Conservation (phyloP, 2,113 vertebrate species). For the Seriola rivoliana region DNA sequence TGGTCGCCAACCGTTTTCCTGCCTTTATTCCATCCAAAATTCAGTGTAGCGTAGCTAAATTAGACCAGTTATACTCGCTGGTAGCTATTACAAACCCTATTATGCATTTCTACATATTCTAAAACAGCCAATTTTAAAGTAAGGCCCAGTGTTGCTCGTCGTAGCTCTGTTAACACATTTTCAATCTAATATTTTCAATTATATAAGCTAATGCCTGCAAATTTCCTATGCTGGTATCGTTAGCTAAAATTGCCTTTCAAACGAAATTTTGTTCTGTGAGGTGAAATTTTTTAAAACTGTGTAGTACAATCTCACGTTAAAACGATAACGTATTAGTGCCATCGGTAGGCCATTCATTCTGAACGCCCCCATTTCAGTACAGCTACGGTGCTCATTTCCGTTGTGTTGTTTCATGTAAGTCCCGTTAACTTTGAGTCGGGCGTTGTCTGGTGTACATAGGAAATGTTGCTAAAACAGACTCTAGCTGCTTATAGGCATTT, state of each 20-base stretch:
- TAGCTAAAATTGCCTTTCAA: not conserved
- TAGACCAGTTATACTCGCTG: not conserved
- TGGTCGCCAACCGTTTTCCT: not conserved
- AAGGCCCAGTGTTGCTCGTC: not conserved
- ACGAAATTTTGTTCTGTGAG: not conserved
- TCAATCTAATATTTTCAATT: not conserved
- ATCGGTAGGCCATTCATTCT: slow-evolving; percentile 72
- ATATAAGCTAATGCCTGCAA: slow-evolving; percentile 9
- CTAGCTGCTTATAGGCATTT: not conserved
- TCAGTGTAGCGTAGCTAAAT: not conserved
- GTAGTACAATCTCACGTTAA: not conserved
- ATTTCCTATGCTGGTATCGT: slow-evolving; percentile 7
- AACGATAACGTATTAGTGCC: not conserved
- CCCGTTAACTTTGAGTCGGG: slow-evolving; percentile 76
- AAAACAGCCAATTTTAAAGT: not conserved
- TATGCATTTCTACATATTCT: not conserved
- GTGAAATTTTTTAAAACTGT: not conserved
- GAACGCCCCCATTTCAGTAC: slow-evolving; percentile 57
- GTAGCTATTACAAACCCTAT: not conserved
- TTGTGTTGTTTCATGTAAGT: slow-evolving; percentile 70
- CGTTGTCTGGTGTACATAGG: slow-evolving; percentile 74
- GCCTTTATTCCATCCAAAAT: slow-evolving; percentile 15
- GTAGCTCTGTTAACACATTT: not conserved
- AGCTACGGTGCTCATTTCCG: slow-evolving; percentile 69
- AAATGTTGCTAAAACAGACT: slow-evolving; percentile 22